phyloP scores from a whole-genome alignment of 1,140 invertebrate genomes.

The Mya arenaria region DNA sequence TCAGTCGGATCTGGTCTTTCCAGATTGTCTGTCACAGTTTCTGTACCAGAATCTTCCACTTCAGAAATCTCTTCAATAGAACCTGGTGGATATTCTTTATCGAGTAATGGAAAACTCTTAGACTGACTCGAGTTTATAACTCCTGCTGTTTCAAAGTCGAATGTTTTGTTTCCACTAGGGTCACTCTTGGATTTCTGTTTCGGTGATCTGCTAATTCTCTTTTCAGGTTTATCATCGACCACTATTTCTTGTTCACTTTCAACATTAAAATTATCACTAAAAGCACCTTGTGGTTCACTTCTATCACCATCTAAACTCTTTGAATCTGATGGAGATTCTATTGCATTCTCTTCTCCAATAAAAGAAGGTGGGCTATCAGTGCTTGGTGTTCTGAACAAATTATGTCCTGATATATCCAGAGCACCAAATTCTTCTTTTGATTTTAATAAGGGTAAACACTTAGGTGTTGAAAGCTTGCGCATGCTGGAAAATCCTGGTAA shows the following conservation, averaged over 20 bases:
- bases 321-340: conserved; percentile 60
- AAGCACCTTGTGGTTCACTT: conserved; percentile 55
- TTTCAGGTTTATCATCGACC: conserved; percentile 60
- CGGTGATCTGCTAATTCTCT: conserved; percentile 68
- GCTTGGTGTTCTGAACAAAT: conserved; percentile 63
- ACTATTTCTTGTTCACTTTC: conserved; percentile 46
- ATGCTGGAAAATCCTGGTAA: conserved; percentile 16
- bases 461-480: conserved; percentile 78
- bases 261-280: conserved; percentile 61
- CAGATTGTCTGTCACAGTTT: conserved; percentile 7
- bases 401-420: conserved; percentile 75
- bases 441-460: conserved; percentile 70
- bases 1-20: neutral
- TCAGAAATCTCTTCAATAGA: too few species aligned
- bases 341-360: neutral
- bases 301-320: conserved; percentile 72
- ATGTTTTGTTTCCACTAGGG: conserved; percentile 74
- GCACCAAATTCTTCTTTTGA: conserved; percentile 66
- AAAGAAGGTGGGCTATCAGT: conserved; percentile 54
- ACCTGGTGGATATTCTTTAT: too few species aligned
- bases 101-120: conserved; percentile 69
- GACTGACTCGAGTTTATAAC: conserved; percentile 58
- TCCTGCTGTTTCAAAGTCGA: conserved; percentile 64
- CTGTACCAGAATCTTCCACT: conserved; percentile 13
- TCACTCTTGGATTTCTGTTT: conserved; percentile 80